phyloP scores from a whole-genome alignment of 2,888 invertebrate species.

The Noctuana brunneofusca region DNA sequence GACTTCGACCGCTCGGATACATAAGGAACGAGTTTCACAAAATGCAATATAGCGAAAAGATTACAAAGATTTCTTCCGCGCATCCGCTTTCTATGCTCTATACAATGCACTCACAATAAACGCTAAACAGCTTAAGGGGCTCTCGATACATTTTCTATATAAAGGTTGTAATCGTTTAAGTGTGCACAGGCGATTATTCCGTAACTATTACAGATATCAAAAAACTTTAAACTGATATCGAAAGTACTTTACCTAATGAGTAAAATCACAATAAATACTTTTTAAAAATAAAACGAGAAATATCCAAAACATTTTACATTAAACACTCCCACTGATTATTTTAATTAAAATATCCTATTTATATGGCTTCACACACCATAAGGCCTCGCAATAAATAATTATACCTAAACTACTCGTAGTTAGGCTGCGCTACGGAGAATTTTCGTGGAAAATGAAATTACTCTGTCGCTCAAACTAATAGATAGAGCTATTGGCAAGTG shows the following conservation, averaged over 20 bases:
- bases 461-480: conserved; percentile 1
- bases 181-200: too few species aligned
- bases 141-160: too few species aligned
- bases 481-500: conserved; percentile 1
- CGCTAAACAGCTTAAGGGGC: not conserved
- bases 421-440: conserved; percentile 1
- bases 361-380: not conserved
- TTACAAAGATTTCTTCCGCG: conserved; percentile 20
- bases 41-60: conserved; percentile 25
- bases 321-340: too few species aligned
- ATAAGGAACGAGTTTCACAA: conserved; percentile 17
- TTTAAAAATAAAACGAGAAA: too few species aligned
- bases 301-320: too few species aligned
- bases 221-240: too few species aligned
- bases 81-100: conserved; percentile 8
- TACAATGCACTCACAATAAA: not conserved
- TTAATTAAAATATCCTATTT: too few species aligned
- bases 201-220: too few species aligned
- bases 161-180: too few species aligned
- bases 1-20: too few species aligned
- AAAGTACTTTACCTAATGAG: too few species aligned
- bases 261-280: too few species aligned
- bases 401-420: not conserved
- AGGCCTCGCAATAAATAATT: not conserved
- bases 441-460: conserved; percentile 5